Evolutionary conservation across 2,113 vertebrate species (phyloP).

Genomic region (Siniperca chuatsi): DNA sequence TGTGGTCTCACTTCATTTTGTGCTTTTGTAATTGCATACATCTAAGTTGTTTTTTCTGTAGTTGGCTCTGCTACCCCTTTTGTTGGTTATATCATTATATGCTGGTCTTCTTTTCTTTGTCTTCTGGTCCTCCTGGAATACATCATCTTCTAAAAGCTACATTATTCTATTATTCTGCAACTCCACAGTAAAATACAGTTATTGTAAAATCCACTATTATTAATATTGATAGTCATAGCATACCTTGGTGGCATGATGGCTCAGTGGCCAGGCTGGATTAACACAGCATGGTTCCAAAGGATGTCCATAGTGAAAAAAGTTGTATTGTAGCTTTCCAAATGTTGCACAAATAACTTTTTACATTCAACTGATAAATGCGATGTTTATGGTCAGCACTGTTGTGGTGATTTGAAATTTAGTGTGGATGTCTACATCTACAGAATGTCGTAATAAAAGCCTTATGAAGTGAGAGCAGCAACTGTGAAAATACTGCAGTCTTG

Average conservation of each 20-base stretch:
- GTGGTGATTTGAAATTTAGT: background rate
- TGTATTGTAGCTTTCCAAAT: constrained; percentile 1
- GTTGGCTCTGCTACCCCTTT: background rate
- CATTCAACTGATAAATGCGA: background rate
- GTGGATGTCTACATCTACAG: background rate
- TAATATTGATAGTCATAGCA: background rate
- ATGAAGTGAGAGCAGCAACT: background rate
- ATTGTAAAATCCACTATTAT: background rate
- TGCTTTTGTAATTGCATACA: constrained; percentile 1
- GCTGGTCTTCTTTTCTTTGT: background rate
- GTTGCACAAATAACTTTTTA: background rate
- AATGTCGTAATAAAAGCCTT: background rate
- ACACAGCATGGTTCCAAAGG: background rate
- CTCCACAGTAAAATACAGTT: background rate
- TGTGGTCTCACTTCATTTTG: background rate
- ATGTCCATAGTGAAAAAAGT: background rate
- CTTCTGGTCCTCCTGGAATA: background rate
- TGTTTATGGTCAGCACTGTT: background rate
- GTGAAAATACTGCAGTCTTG: background rate
- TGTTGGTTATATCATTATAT: background rate
- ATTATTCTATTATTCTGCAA: background rate
- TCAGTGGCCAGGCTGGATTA: background rate
- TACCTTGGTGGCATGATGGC: background rate
- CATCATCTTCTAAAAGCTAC: background rate
- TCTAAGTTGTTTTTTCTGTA: background rate